Conservation (phyloP, 2,113 vertebrate species). For the Galeopterus variegatus region DNA sequence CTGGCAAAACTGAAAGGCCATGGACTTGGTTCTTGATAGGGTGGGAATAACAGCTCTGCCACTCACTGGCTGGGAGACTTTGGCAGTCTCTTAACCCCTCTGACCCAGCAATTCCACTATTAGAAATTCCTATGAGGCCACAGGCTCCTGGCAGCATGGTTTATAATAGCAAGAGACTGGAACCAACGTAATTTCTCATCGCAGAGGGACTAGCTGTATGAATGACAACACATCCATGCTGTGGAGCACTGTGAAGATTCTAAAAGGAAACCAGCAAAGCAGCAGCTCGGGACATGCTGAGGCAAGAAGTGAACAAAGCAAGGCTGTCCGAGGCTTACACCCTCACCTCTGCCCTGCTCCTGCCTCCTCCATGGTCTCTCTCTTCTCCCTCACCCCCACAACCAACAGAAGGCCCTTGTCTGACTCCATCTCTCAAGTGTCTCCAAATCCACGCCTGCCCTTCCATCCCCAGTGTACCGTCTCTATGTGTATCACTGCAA, state of each 20-base stretch:
- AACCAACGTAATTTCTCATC: background rate
- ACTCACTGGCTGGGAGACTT: background rate
- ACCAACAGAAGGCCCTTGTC: background rate
- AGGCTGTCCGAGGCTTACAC: background rate
- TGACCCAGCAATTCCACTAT: background rate
- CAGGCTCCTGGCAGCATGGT: background rate
- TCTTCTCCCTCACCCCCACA: background rate
- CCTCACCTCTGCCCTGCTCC: background rate
- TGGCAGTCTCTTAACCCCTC: background rate
- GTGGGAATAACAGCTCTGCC: background rate
- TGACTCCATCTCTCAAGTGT: background rate
- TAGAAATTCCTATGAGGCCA: background rate
- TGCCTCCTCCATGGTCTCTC: background rate
- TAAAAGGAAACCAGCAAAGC: background rate
- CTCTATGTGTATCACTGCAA: background rate
- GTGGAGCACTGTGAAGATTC: background rate
- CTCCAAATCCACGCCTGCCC: background rate
- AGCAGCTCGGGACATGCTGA: background rate
- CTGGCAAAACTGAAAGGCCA: background rate
- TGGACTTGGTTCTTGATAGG: background rate
- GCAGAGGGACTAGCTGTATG: background rate
- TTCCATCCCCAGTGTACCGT: accelerated
- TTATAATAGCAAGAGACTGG: background rate
- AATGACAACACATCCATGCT: background rate
- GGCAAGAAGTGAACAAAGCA: background rate